Conservation (phyloP, 1,140 invertebrate genomes). For the Gonatopus flavifemur region DNA sequence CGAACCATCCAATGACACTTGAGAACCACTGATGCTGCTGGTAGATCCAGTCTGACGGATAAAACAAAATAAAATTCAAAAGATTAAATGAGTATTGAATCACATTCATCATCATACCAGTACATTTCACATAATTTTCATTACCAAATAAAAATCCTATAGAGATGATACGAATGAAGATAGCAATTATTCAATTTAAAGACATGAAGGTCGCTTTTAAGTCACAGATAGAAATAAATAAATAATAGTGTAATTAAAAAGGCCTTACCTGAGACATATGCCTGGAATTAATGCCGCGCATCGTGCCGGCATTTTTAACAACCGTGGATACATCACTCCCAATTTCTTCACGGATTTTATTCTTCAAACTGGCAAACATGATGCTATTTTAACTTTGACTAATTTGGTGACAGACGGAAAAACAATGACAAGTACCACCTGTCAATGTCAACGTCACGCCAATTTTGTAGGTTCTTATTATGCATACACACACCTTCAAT, state of each 20-base stretch:
- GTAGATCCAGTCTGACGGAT: slow-evolving; percentile 56
- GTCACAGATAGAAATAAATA: no score
- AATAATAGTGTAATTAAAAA: no score
- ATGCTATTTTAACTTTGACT: slow-evolving; percentile 7
- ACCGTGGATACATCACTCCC: slow-evolving; percentile 66
- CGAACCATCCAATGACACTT: slow-evolving; percentile 49
- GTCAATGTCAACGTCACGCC: slow-evolving; percentile 30
- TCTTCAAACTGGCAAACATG: slow-evolving; percentile 71
- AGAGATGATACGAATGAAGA: no score
- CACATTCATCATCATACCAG: no score
- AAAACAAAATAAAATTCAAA: background rate
- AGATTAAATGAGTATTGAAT: background rate
- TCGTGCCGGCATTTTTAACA: slow-evolving; percentile 57
- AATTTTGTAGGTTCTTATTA: background rate
- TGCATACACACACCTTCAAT: background rate
- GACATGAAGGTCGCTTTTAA: no score
- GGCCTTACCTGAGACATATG: slow-evolving; percentile 55
- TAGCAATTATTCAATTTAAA: no score
- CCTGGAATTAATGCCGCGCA: slow-evolving; percentile 61
- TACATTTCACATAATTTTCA: no score
- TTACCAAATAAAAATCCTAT: no score
- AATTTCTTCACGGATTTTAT: slow-evolving; percentile 75
- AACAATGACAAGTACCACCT: slow-evolving; percentile 33
- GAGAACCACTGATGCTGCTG: slow-evolving; percentile 63
- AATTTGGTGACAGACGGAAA: slow-evolving; percentile 3